Evolutionary conservation across 2,888 invertebrate genomes (phyloP), one percentile per base, ranked within the genome.

Genomic region (Sminthurides aquaticus): DNA sequence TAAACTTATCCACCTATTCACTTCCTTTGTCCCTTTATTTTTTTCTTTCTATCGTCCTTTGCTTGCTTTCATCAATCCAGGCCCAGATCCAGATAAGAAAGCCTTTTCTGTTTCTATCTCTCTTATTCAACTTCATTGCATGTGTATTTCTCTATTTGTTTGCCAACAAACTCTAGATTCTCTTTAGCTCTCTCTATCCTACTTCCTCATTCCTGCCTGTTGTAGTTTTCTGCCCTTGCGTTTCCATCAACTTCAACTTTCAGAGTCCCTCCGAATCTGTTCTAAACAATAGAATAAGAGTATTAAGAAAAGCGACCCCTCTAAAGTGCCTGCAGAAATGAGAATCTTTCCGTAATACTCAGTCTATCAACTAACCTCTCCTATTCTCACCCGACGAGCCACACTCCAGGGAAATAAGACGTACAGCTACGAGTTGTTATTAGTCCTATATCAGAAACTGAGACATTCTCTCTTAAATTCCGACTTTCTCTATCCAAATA

Each of bases 371-470:
- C 43, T 20, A 8, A 5, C 22, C 52, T 18, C 52, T 52, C 8
- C 52, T 8, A 20, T 20, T 52, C 22, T 52, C 52, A 15, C 20
- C 22, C 52, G 52, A 8, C 18, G 15, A 52, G 52, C 18, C 52
- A 52, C 52, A 52, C 52, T 52, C 52, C 18, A 52, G 52, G 52
- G 52, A 52, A 52, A 52, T 52, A 52, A 52, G 52, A 52, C 52
- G 22, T 22, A 52, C 22, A 8, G 52, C 52, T 52, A 52, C 52
- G 52, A 52, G 52, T 20, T 52, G 20, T n/a, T n/a, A n/a, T 52
- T 52, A 52, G 52, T 34, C 43, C 43, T 34, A 34, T 20, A 22
- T 52, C 52, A 52, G 52, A 22, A 8, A 8, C 43, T 34, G 43
- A 52, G 52, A 52, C 52, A 52, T 52, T 18, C 22, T 20, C 52